Conservation (phyloP, 2,888 invertebrate species). For the Megalurothrips usitatus region DNA sequence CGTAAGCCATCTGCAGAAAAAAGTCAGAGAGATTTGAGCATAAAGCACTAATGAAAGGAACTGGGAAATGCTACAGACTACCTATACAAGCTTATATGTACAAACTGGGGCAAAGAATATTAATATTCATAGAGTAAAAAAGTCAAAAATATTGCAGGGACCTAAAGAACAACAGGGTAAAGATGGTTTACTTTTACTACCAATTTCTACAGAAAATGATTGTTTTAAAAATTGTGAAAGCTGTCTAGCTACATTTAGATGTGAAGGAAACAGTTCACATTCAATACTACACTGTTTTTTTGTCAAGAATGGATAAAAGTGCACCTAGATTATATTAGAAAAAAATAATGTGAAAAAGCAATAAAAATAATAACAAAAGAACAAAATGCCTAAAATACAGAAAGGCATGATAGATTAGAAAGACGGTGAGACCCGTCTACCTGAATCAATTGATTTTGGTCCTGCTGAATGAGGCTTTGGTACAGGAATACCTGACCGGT, state of each 20-base stretch:
- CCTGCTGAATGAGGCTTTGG: constrained; percentile 40
- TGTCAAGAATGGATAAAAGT: too few species aligned
- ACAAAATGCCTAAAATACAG: not conserved
- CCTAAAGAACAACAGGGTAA: not conserved
- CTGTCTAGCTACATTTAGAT: too few species aligned
- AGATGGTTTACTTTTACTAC: not conserved
- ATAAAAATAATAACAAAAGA: constrained; percentile 2
- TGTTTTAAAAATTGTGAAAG: too few species aligned
- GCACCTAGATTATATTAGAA: not conserved
- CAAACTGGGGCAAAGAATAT: not conserved
- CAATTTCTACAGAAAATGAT: too few species aligned
- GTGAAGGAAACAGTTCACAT: too few species aligned
- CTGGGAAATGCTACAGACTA: constrained; percentile 27
- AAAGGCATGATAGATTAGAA: not conserved
- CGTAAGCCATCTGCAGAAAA: constrained; percentile 33
- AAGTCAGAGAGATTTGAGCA: not conserved
- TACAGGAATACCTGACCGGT: constrained; percentile 58
- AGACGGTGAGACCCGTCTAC: constrained; percentile 32
- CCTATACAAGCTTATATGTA: not conserved
- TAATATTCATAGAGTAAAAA: not conserved
- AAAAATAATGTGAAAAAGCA: not conserved
- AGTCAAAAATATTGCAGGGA: not conserved
- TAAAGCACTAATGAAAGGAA: not conserved
- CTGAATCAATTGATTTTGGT: constrained; percentile 35
- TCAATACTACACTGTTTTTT: too few species aligned